phyloP scores from a whole-genome alignment of 2,797 vertebrate species.

The Anableps anableps region DNA sequence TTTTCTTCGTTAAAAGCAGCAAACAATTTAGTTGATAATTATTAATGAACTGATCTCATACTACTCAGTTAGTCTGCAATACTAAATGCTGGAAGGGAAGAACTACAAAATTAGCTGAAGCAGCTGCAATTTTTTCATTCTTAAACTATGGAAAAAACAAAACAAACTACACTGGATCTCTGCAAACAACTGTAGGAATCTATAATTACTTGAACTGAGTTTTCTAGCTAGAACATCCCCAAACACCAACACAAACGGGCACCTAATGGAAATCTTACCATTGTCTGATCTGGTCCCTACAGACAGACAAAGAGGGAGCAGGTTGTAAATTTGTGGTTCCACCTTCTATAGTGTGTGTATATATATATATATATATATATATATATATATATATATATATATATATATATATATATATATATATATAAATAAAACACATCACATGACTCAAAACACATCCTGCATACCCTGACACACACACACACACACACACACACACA shows the following conservation, averaged over 20 bases:
- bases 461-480: neutral
- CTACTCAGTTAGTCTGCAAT: neutral
- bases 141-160: neutral
- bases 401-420: too few species aligned
- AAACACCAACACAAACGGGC: constrained; percentile 51
- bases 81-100: neutral
- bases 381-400: too few species aligned
- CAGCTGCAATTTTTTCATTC: neutral
- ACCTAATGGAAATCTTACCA: constrained; percentile 84
- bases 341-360: neutral
- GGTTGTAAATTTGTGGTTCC: constrained; percentile 46
- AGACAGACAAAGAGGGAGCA: constrained; percentile 71
- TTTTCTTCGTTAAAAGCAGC: neutral
- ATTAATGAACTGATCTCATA: neutral
- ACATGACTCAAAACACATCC: constrained; percentile 9
- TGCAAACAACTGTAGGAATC: neutral
- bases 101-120: neutral
- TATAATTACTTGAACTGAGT: neutral
- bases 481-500: too few species aligned
- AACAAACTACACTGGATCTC: neutral
- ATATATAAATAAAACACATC: too few species aligned
- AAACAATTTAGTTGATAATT: neutral
- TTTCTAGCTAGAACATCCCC: constrained; percentile 52
- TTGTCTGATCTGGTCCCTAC: constrained; percentile 89
- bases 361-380: too few species aligned